phyloP scores from a whole-genome alignment of 2,888 invertebrate genomes.

The Scrobipalpa costella region DNA sequence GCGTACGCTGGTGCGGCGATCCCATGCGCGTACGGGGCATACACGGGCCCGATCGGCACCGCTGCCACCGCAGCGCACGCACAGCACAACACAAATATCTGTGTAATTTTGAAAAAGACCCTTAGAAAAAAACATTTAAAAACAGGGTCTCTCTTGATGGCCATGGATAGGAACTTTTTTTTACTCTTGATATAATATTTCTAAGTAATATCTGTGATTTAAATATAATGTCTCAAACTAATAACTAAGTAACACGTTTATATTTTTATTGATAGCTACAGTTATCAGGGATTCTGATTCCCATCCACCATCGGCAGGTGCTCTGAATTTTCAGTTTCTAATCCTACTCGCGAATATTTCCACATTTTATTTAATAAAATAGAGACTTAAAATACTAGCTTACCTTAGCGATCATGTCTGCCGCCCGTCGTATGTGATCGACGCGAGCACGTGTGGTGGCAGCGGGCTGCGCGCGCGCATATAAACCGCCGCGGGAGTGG shows the following conservation, averaged over 20 bases:
- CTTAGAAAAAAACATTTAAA: no score
- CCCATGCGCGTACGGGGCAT: constrained; percentile 27
- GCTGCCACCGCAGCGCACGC: constrained; percentile 64
- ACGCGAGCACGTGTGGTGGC: constrained; percentile 44
- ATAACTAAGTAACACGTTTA: no score
- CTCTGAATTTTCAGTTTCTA: background rate
- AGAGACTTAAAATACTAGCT: constrained; percentile 8
- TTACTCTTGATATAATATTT: no score
- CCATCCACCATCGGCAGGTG: background rate
- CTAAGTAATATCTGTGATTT: no score
- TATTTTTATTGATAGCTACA: no score
- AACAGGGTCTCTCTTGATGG: background rate
- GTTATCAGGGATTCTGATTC: no score
- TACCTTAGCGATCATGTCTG: constrained; percentile 75
- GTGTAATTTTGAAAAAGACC: background rate
- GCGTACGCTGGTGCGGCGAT: constrained; percentile 22
- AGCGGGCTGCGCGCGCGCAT: constrained; percentile 38
- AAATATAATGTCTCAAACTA: no score
- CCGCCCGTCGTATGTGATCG: constrained; percentile 53
- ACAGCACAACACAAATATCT: constrained; percentile 68
- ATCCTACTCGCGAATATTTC: background rate
- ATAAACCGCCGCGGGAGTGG: constrained; percentile 51
- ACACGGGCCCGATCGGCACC: constrained; percentile 49
- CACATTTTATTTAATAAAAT: background rate
- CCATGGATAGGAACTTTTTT: background rate